Evolutionary conservation across 1,140 invertebrate species (phyloP), one percentile per base, ranked within the genome.

Genomic region (Eurosta solidaginis): DNA sequence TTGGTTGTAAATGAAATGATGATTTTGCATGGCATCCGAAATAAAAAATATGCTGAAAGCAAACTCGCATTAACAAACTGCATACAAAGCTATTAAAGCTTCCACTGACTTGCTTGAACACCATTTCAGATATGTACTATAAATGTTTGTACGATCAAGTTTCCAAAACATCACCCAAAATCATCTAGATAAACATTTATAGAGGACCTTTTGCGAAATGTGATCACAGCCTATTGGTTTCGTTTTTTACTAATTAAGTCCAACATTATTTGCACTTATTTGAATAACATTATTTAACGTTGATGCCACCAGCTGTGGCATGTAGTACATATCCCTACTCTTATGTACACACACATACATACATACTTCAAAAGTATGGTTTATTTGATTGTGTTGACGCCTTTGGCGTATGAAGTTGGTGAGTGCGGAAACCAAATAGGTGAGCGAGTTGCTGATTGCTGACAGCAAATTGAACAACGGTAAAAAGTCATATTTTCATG

Each of bases 401-500:
- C n/a, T 40, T 1, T 33, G 14, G 33, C 59, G 33, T 17, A 20
- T 40, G 17, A n/a, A 36, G 59, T 68, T 68, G 59, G 40, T 68
- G 59, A 68, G 17, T 9, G 59, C 12, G 59, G 33, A 20, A 40
- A 40, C 29, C 59, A n/a, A n/a, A 68, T 6, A 40, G 17, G 27
- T n/a, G 59, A 40, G 29, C 17, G 52, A 17, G 25, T 68, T 33
- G 33, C 33, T 47, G 4, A 3, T 47, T 9, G 45, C 45, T 47
- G 45, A n/a, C 45, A 68, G 14, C 33, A 68, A 68, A 17, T 40
- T 14, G 40, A 68, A 40, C 59, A 68, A 3, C 5, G 22, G 17
- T 40, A 40, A 40, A 68, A 68, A 68, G 29, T 68, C 59, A 40
- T 36, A 68, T 68, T 68, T 68, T 68, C 59, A n/a, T 68, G 59